Evolutionary conservation across 2,797 vertebrate species (phyloP).

Genomic region (Cyclopterus lumpus): DNA sequence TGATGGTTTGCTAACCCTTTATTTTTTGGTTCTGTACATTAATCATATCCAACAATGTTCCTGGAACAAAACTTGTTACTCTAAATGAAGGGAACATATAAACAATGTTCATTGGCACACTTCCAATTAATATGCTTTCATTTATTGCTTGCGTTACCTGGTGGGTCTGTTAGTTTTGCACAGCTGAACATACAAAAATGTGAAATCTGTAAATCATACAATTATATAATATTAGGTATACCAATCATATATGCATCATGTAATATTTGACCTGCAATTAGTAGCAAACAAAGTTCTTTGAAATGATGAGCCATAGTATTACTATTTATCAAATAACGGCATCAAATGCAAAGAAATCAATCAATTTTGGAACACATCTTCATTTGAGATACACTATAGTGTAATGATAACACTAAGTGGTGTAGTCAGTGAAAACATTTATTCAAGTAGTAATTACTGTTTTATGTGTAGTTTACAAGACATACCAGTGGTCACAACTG

Average conservation of each 20-base stretch:
- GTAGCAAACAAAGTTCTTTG: neutral
- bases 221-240: too few relatives aligned
- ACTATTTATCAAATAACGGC: neutral
- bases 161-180: neutral
- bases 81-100: neutral
- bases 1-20: neutral
- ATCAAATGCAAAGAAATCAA: neutral
- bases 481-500: neutral
- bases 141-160: neutral
- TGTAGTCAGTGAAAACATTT: too few relatives aligned
- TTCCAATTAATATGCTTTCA: neutral
- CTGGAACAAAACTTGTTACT: neutral
- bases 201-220: neutral
- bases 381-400: too few relatives aligned
- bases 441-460: neutral
- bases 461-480: neutral
- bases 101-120: neutral
- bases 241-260: neutral
- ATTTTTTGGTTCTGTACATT: conserved; percentile 6
- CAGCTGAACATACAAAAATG: neutral
- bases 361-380: neutral
- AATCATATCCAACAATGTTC: too few relatives aligned
- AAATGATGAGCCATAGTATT: neutral
- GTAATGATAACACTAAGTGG: neutral
- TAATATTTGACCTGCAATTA: neutral